phyloP scores from a whole-genome alignment of 2,888 invertebrate species.

The Aplocera efformata region DNA sequence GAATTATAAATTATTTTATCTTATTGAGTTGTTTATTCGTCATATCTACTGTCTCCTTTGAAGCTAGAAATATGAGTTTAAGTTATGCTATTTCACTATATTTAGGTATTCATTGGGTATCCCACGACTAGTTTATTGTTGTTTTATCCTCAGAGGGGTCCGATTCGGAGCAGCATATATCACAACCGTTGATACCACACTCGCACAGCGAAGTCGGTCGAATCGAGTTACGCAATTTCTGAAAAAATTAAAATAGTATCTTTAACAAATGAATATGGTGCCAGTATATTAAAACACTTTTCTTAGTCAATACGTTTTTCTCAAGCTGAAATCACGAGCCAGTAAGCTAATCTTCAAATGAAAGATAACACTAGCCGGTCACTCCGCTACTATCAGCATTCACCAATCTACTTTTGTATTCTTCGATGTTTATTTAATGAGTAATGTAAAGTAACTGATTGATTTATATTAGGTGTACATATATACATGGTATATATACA shows the following conservation, averaged over 20 bases:
- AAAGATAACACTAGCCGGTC: constrained; percentile 17
- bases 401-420: constrained; percentile 10
- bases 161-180: constrained; percentile 75
- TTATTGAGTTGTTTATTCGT: constrained; percentile 55
- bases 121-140: constrained; percentile 61
- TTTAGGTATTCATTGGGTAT: constrained; percentile 16
- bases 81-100: constrained; percentile 20
- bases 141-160: constrained; percentile 68
- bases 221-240: constrained; percentile 89
- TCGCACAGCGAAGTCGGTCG: constrained; percentile 87
- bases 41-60: constrained; percentile 49
- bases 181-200: constrained; percentile 90
- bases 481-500: no score
- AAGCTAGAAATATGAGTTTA: constrained; percentile 11
- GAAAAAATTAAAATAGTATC: constrained; percentile 36
- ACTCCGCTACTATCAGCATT: constrained; percentile 15
- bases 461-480: no score
- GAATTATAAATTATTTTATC: constrained; percentile 55
- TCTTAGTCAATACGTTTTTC: constrained; percentile 6
- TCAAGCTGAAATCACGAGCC: not conserved
- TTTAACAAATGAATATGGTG: constrained; percentile 11
- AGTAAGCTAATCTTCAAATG: constrained; percentile 6
- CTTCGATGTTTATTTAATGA: constrained; percentile 1
- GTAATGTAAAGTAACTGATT: constrained; percentile 13
- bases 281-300: constrained; percentile 5